A percentile compares a stretch with the other conserved stretches of the same genome.
Conservation (phyloP, 1,140 invertebrate species). For the Procambarus virginalis region DNA sequence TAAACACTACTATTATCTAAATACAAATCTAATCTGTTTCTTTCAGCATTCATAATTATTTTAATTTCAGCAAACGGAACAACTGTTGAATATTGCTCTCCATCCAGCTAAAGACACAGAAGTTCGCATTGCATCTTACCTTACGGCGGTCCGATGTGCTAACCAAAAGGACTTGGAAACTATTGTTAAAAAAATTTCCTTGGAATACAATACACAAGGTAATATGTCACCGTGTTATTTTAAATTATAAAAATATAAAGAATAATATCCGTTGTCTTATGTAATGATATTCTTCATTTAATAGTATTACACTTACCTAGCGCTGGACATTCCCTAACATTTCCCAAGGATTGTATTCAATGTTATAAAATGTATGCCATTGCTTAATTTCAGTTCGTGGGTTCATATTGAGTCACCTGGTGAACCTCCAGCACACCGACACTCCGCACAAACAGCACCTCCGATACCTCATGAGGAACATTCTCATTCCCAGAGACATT, state of each 20-base stretch:
- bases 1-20: too few relatives aligned
- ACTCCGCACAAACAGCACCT: slow-evolving; percentile 40
- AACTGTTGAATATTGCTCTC: slow-evolving; percentile 18
- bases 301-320: too few relatives aligned
- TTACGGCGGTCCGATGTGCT: slow-evolving; percentile 43
- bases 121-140: slow-evolving; percentile 50
- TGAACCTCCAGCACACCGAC: slow-evolving; percentile 29
- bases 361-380: too few relatives aligned
- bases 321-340: too few relatives aligned
- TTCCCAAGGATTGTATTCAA: background rate
- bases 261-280: too few relatives aligned
- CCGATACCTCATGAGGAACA: slow-evolving; percentile 19
- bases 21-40: too few relatives aligned
- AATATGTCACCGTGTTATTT: background rate
- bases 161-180: slow-evolving; percentile 27
- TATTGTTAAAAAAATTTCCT: slow-evolving; percentile 21
- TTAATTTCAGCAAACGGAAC: slow-evolving; percentile 2
- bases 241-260: background rate
- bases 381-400: slow-evolving; percentile 48
- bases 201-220: slow-evolving; percentile 52
- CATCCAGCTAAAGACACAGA: slow-evolving; percentile 21
- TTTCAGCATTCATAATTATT: background rate
- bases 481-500: slow-evolving; percentile 33
- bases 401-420: slow-evolving; percentile 51
- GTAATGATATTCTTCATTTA: too few relatives aligned